A percentile compares a stretch with the other conserved stretches of the same genome.
Conservation (phyloP, 2,888 invertebrate species). For the Stenotaenia linearis region DNA sequence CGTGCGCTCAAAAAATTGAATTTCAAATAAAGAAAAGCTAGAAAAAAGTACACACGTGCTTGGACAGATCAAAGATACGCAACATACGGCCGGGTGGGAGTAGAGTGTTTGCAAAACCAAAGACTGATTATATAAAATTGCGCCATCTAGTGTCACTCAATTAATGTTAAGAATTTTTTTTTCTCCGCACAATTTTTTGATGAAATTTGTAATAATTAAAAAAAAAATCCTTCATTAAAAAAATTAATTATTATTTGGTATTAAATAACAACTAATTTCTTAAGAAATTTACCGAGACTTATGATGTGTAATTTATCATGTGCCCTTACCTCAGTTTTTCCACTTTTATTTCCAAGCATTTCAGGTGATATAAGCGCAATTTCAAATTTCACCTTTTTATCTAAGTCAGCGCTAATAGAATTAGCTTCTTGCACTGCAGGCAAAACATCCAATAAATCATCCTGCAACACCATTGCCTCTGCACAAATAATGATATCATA, state of each 20-base stretch:
- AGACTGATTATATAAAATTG: background rate
- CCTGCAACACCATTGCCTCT: conserved; percentile 51
- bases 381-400: conserved; percentile 53
- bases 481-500: conserved; percentile 8
- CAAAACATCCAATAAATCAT: conserved; percentile 53
- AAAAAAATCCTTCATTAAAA: no score
- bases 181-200: no score
- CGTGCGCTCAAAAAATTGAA: background rate
- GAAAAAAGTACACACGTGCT: conserved; percentile 10
- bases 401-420: conserved; percentile 53
- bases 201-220: no score
- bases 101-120: background rate
- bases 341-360: conserved; percentile 48
- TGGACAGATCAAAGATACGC: background rate
- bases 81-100: background rate
- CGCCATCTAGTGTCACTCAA: conserved; percentile 1
- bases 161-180: background rate
- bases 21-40: background rate
- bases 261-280: no score
- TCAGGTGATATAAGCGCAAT: conserved; percentile 53
- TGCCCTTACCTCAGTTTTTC: conserved; percentile 48
- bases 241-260: no score
- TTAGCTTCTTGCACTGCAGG: conserved; percentile 55
- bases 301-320: background rate
- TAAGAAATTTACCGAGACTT: no score